Conservation (phyloP, 2,113 vertebrate genomes). For the Bos javanicus region DNA sequence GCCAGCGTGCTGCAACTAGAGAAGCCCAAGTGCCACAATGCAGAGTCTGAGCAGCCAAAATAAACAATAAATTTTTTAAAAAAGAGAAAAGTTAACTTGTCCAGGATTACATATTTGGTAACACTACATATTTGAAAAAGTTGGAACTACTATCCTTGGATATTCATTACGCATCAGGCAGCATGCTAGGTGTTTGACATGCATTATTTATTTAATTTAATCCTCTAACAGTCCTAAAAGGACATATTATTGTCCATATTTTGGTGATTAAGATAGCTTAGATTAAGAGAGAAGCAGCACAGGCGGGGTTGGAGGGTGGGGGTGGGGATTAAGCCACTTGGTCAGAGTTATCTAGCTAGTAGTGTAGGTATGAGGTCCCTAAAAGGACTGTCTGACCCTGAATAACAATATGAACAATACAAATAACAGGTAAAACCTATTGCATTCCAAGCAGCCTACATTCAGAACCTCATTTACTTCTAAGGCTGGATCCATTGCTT, state of each 20-base stretch:
- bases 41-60: not conserved
- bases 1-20: not conserved
- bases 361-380: not conserved
- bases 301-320: not conserved
- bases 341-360: not conserved
- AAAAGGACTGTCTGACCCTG: not conserved
- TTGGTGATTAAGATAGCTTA: not conserved
- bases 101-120: not conserved
- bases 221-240: not conserved
- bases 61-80: not conserved
- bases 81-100: not conserved
- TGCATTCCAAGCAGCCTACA: too few relatives aligned
- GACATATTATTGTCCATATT: not conserved
- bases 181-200: not conserved
- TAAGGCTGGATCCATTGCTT: not conserved
- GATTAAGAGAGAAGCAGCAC: not conserved
- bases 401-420: not conserved
- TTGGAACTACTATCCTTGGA: not conserved
- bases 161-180: not conserved
- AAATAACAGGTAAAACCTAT: not conserved
- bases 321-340: not conserved
- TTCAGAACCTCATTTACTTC: not conserved
- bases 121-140: not conserved
- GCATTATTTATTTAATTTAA: not conserved
- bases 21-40: not conserved